A percentile compares a stretch with the other conserved stretches of the same genome.
phyloP scores from a whole-genome alignment of 2,797 vertebrate genomes.

The Mionectes olivaceus region DNA sequence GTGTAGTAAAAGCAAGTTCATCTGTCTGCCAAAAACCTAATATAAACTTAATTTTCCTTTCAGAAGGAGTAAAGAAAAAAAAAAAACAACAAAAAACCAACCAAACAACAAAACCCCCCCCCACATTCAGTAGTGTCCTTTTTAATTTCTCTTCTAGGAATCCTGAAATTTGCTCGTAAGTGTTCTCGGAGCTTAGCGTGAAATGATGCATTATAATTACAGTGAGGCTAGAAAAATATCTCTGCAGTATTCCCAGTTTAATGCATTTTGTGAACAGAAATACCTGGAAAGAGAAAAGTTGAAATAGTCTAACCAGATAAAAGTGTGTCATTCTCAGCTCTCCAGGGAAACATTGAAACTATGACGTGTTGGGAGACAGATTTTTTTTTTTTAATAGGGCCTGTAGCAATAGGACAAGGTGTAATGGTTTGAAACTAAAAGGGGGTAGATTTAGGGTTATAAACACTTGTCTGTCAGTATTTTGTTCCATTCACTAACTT shows the following conservation, averaged over 20 bases:
- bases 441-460: not conserved
- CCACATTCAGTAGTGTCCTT: not conserved
- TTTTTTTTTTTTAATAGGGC: not conserved
- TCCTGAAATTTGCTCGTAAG: not conserved
- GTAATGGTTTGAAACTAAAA: not conserved
- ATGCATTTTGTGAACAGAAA: not conserved
- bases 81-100: too few species aligned
- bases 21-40: not conserved
- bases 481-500: slow-evolving; percentile 49
- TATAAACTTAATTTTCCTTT: not conserved
- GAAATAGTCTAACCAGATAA: not conserved
- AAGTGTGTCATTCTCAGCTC: not conserved
- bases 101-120: too few species aligned
- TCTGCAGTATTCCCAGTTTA: not conserved
- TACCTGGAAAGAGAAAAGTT: not conserved
- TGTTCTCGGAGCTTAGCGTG: not conserved
- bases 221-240: not conserved
- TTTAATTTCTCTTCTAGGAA: not conserved
- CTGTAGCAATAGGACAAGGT: not conserved
- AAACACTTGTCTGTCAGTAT: slow-evolving; percentile 44
- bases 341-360: not conserved
- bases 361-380: not conserved
- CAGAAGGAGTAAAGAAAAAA: not conserved
- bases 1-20: not conserved
- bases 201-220: not conserved